Evolutionary conservation across 1,140 invertebrate species (phyloP).

Genomic region (Ooceraea biroi): DNA sequence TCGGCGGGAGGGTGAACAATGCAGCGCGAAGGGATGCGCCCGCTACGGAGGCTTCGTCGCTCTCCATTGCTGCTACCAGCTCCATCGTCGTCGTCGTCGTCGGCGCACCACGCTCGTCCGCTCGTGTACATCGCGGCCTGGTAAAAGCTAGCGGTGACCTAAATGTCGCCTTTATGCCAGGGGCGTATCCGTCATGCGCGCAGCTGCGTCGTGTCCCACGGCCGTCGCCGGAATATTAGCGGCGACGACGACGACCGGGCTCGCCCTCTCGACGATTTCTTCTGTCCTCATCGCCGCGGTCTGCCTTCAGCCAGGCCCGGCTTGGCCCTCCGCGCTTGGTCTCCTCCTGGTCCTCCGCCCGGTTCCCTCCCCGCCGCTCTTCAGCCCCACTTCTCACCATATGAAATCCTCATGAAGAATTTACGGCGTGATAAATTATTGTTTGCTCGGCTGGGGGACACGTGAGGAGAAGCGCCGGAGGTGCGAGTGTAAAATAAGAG

Average conservation of each 20-base stretch:
- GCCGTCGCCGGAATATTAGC: slow-evolving; percentile 72
- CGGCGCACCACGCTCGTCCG: slow-evolving; percentile 29
- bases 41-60: background rate
- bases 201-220: slow-evolving; percentile 73
- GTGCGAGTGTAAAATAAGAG: slow-evolving; percentile 42
- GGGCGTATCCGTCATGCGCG: slow-evolving; percentile 76
- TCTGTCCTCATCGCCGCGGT: background rate
- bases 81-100: slow-evolving; percentile 27
- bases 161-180: slow-evolving; percentile 77
- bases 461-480: slow-evolving; percentile 4
- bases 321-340: slow-evolving; percentile 16
- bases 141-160: slow-evolving; percentile 75
- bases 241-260: slow-evolving; percentile 26
- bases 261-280: slow-evolving; percentile 63
- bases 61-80: too few relatives aligned
- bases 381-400: slow-evolving; percentile 22
- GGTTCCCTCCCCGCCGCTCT: background rate
- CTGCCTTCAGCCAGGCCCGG: background rate
- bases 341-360: slow-evolving; percentile 15
- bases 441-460: slow-evolving; percentile 45
- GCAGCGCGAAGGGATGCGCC: slow-evolving; percentile 29
- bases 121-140: slow-evolving; percentile 59
- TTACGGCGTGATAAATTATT: slow-evolving; percentile 75
- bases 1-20: slow-evolving; percentile 43
- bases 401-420: slow-evolving; percentile 69